These are phyloP conservation scores for Pelobates fuscus DNA, from an alignment of 2,113 vertebrate genomes.

Conservation along the genomic window DNA sequence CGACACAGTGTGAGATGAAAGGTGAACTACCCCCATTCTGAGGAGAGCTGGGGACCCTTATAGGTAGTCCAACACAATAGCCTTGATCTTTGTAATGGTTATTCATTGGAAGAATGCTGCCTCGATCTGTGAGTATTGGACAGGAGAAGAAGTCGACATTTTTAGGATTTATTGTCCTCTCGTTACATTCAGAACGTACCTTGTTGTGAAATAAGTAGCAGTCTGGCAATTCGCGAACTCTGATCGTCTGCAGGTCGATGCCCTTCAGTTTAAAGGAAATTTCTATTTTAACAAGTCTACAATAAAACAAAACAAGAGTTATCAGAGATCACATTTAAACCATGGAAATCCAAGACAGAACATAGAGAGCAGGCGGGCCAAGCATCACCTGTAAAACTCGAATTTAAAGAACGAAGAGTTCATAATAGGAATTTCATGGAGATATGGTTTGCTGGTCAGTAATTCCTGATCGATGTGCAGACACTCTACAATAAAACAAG, in stretches of 20 bases:
- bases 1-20: too few species aligned
- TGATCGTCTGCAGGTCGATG: conserved; percentile 89
- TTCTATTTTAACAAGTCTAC: conserved; percentile 84
- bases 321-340: too few species aligned
- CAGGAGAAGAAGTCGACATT: too few species aligned
- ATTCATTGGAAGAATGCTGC: too few species aligned
- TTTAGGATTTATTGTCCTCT: too few species aligned
- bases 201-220: conserved; percentile 87
- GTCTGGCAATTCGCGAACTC: conserved; percentile 84
- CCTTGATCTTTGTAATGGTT: too few species aligned
- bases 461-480: conserved; percentile 69
- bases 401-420: conserved; percentile 85
- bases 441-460: conserved; percentile 47
- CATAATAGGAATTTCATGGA: conserved; percentile 61
- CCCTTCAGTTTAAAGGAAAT: conserved; percentile 87
- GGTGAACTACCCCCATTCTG: too few species aligned
- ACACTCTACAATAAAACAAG: conserved; percentile 60
- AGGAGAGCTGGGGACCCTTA: too few species aligned
- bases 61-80: too few species aligned
- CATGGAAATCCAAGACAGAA: too few species aligned
- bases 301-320: conserved; percentile 19
- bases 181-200: conserved; percentile 68
- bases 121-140: too few species aligned
- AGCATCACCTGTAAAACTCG: conserved; percentile 88
- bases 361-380: background rate